phyloP scores from a whole-genome alignment of 2,888 invertebrate genomes.

The Habroteleia sp. region DNA sequence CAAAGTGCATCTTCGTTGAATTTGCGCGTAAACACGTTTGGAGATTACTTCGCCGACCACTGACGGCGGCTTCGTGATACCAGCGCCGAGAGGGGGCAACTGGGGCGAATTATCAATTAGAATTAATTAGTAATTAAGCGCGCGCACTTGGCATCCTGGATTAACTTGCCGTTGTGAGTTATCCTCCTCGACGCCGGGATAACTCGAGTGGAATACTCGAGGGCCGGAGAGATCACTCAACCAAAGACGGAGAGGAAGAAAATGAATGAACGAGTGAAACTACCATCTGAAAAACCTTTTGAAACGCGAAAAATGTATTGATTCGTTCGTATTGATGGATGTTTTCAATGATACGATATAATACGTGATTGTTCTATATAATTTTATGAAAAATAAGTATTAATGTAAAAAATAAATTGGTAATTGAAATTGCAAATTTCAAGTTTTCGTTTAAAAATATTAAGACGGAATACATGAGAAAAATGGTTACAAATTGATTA shows the following conservation, averaged over 20 bases:
- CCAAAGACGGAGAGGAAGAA: conserved; percentile 7
- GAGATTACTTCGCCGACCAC: conserved; percentile 66
- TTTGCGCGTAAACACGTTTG: conserved; percentile 70
- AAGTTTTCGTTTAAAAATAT: too few relatives aligned
- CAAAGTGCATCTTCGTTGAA: conserved; percentile 39
- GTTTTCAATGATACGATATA: too few relatives aligned
- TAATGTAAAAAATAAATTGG: too few relatives aligned
- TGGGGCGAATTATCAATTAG: conserved; percentile 71
- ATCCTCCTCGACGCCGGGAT: conserved; percentile 38
- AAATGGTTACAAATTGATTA: too few relatives aligned
- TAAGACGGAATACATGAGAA: too few relatives aligned
- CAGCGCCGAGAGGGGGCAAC: conserved; percentile 22
- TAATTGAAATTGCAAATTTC: too few relatives aligned
- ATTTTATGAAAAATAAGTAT: too few relatives aligned
- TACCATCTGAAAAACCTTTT: background rate
- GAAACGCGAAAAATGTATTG: background rate
- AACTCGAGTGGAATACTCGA: conserved; percentile 51
- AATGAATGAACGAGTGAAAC: background rate
- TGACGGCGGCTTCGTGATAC: conserved; percentile 34
- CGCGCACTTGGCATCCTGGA: conserved; percentile 62
- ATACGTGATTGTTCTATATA: too few relatives aligned
- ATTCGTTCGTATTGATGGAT: too few relatives aligned
- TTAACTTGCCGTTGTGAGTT: conserved; percentile 53
- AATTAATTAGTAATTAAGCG: conserved; percentile 73
- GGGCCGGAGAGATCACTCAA: conserved; percentile 35